These are phyloP conservation scores for Botia kubotai DNA, from an alignment of 2,797 vertebrate genomes.

Conservation along the genomic window DNA sequence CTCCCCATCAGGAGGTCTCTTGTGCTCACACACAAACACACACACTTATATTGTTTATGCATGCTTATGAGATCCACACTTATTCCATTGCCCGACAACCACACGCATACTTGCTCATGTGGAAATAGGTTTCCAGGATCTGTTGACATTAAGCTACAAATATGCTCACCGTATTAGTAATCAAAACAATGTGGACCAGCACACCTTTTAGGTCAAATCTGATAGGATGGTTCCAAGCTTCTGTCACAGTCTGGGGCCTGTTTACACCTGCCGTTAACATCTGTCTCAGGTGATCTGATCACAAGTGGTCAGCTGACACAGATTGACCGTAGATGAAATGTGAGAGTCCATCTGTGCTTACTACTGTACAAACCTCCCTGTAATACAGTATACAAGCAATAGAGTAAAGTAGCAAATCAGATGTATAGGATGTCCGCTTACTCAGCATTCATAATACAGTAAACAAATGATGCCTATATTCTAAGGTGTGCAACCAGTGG, in stretches of 20 bases:
- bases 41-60: slow-evolving; percentile 11
- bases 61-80: slow-evolving; percentile 16
- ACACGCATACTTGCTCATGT: slow-evolving; percentile 22
- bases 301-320: neutral
- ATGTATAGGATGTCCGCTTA: neutral
- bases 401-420: neutral
- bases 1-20: slow-evolving; percentile 30
- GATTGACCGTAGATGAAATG: neutral
- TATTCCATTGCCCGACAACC: neutral
- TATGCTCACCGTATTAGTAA: slow-evolving; percentile 49
- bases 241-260: slow-evolving; percentile 17
- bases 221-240: slow-evolving; percentile 28
- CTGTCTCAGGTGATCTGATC: neutral
- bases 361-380: neutral
- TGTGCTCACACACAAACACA: slow-evolving; percentile 21
- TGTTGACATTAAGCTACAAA: slow-evolving; percentile 47
- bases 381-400: neutral
- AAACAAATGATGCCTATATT: no score
- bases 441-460: no score
- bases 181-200: slow-evolving; percentile 49
- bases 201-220: slow-evolving; percentile 31
- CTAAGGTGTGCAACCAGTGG: no score
- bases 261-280: slow-evolving; percentile 12
- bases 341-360: neutral
- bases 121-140: slow-evolving; percentile 48